Percentiles rank a stretch among this genome's conserved stretches.
Evolutionary conservation across 1,140 invertebrate species (phyloP).

Genomic region (Eriosoma lanigerum): DNA sequence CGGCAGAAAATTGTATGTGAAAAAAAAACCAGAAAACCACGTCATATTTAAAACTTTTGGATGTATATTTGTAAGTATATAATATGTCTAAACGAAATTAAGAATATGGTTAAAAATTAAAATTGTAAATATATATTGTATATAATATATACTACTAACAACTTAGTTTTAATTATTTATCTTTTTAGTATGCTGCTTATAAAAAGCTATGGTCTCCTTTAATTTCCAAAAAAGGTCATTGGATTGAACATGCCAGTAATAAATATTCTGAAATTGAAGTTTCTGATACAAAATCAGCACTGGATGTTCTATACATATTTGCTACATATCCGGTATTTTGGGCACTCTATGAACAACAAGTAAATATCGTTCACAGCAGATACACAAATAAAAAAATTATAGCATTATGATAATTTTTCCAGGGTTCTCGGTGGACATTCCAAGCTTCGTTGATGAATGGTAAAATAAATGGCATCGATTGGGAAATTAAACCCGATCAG

Average conservation of each 20-base stretch:
- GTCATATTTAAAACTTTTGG: conserved; percentile 75
- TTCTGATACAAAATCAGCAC: conserved; percentile 72
- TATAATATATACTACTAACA: neutral
- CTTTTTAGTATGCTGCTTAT: conserved; percentile 58
- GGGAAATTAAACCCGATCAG: conserved; percentile 79
- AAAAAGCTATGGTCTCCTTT: conserved; percentile 60
- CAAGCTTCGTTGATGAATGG: conserved; percentile 91
- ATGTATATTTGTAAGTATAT: conserved; percentile 75
- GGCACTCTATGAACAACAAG: conserved; percentile 84
- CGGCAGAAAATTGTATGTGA: conserved; percentile 76
- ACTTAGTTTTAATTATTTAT: neutral
- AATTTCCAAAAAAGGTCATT: conserved; percentile 66
- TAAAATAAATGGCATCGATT: conserved; percentile 65
- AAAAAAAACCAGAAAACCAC: conserved; percentile 80
- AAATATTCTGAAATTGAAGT: conserved; percentile 70
- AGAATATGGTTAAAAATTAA: too few relatives aligned
- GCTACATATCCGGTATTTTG: conserved; percentile 86
- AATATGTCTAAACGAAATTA: neutral
- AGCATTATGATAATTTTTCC: too few relatives aligned
- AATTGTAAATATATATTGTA: too few relatives aligned
- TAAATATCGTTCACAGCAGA: too few relatives aligned
- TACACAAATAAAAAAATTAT: too few relatives aligned
- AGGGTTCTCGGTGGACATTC: conserved; percentile 92
- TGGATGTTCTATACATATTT: conserved; percentile 76
- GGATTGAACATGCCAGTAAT: conserved; percentile 77